phyloP scores from a whole-genome alignment of 2,797 vertebrate species.

The Dromococcyx pavoninus region DNA sequence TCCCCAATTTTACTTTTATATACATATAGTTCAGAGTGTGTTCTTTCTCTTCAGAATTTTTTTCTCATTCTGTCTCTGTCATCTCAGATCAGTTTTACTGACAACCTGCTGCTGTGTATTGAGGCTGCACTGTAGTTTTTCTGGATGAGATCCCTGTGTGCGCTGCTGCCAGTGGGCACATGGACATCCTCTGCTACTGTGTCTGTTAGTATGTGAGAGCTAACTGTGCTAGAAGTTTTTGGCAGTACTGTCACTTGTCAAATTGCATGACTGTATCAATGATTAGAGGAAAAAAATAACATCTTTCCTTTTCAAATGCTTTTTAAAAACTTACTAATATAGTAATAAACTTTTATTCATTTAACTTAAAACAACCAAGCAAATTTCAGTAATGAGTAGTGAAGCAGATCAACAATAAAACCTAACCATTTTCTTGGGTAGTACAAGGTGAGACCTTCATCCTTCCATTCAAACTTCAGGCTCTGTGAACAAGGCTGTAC shows the following conservation, averaged over 20 bases:
- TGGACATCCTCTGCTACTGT: background rate
- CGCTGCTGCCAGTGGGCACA: background rate
- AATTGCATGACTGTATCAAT: rapidly evolving
- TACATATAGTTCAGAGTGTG: background rate
- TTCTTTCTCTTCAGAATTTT: background rate
- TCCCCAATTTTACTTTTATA: background rate
- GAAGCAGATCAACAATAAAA: background rate
- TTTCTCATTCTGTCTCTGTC: background rate
- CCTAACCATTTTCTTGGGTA: background rate
- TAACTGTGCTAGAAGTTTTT: background rate
- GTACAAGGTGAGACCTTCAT: background rate
- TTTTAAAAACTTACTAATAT: background rate
- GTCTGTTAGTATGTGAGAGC: background rate
- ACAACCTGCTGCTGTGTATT: background rate
- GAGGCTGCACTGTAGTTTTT: background rate
- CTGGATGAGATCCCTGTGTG: background rate
- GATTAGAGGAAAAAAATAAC: background rate
- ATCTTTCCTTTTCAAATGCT: background rate
- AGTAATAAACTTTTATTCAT: background rate
- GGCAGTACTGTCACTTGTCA: background rate
- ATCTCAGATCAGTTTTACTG: background rate
- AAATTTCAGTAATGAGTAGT: background rate
- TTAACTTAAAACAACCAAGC: background rate
- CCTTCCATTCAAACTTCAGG: background rate
- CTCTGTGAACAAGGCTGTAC: background rate